Percentiles rank a stretch among this genome's conserved stretches.
Evolutionary conservation across 2,113 vertebrate genomes (phyloP).

Genomic region (Donacobius atricapilla): DNA sequence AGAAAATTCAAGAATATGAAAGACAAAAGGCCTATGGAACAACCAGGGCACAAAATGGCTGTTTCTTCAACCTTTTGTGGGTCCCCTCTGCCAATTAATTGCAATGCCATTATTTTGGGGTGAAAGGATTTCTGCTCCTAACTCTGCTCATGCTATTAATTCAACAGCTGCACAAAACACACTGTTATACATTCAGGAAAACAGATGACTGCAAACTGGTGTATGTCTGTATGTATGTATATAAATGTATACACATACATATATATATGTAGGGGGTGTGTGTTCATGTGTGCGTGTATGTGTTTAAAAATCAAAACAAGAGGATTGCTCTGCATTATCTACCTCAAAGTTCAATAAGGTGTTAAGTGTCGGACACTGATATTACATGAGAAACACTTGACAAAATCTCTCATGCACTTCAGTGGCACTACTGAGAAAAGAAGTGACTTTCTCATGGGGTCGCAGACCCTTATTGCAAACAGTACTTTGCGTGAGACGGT

Average conservation of each 20-base stretch:
- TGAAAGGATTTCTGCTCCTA: neutral
- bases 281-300: fast-evolving
- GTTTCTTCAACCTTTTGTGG: neutral
- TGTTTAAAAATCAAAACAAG: neutral
- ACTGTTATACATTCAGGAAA: neutral
- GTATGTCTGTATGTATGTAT: neutral
- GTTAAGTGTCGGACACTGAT: neutral
- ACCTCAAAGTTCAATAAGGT: neutral
- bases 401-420: neutral
- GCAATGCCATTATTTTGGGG: neutral
- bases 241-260: neutral
- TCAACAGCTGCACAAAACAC: neutral
- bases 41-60: neutral
- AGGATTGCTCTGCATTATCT: neutral
- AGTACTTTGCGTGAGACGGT: neutral
- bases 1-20: neutral
- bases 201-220: neutral
- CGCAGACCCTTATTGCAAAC: neutral
- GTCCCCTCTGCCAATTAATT: neutral
- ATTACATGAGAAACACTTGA: neutral
- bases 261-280: fast-evolving
- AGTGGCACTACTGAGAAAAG: neutral
- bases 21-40: neutral
- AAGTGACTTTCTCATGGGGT: fast-evolving
- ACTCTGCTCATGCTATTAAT: neutral